Evolutionary conservation across 2,888 invertebrate species (phyloP), one percentile per base, ranked within the genome.

Genomic region (Clostera curtula): DNA sequence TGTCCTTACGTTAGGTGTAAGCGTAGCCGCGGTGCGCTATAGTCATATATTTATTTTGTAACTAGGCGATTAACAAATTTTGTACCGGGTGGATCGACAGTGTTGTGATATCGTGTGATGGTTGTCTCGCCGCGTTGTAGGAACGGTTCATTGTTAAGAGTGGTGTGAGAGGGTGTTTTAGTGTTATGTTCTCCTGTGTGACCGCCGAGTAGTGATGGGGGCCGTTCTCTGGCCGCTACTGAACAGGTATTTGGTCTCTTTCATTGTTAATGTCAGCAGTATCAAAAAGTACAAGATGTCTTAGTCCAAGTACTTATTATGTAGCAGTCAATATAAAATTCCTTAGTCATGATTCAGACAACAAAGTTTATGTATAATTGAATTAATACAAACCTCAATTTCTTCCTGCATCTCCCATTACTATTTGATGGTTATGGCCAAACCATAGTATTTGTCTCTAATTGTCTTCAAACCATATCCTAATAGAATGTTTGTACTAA

Each of bases 1-100:
- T 82, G 82, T 68, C 80, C 82, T 82, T 82, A 82, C 63, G 52
- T 59, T 72, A 71, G 72, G 49, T 61, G 36, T 63, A 67, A 62
- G 59, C 27, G 51, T 56, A 62, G 48, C 56, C 59, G 12, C 22
- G 11, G 22, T 22, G 22, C 43, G 41, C 41, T 43, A 15, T 32
- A 41, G 41, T 46, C 46, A 42, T 35, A 38, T 48, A 48, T 48
- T 48, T 48, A 48, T 48, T 44, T 48, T 33, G 42, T 47, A 34
- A 39, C 29, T 27, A 36, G 43, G 36, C 42, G 42, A 40, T 23
- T 31, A 19, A 40, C 43, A 26, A 24, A 35, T 26, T 22, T 26
- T 19, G 42, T 27, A 22, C 38, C 40, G 33, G 40, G 38, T 35
- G 42, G 25, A 20, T 14, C 26, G 33, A 14, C 23, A 18, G 40